These are phyloP conservation scores for Palloptera scutellata DNA, from an alignment of 2,888 invertebrate species.

Conservation along the genomic window DNA sequence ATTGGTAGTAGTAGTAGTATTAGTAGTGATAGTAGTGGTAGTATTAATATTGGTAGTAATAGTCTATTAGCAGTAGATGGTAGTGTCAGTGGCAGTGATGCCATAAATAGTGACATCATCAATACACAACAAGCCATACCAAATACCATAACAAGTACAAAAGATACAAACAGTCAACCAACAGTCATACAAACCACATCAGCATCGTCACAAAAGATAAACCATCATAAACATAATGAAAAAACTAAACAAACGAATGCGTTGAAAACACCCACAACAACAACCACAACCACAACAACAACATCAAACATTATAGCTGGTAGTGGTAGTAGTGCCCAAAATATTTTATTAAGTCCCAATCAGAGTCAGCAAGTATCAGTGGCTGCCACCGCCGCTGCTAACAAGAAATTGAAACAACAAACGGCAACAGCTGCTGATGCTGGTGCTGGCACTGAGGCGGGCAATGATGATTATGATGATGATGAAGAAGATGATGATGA, in stretches of 20 bases:
- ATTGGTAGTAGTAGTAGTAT: conserved; percentile 41
- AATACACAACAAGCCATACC: conserved; percentile 16
- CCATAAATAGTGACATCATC: conserved; percentile 23
- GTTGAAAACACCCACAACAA: conserved; percentile 32
- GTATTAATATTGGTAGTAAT: conserved; percentile 44
- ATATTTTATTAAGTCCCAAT: conserved; percentile 33
- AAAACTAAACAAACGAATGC: conserved; percentile 31
- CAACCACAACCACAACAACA: conserved; percentile 33
- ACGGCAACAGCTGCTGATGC: conserved; percentile 55
- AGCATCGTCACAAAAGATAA: conserved; percentile 38
- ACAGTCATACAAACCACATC: conserved; percentile 38
- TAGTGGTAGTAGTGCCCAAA: conserved; percentile 41
- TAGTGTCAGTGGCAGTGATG: conserved; percentile 17
- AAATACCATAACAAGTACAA: conserved; percentile 44
- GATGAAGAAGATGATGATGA: conserved; percentile 74
- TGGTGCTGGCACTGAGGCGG: conserved; percentile 7
- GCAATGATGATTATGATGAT: conserved; percentile 67
- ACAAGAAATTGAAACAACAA: conserved; percentile 38
- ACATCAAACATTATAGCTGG: conserved; percentile 41
- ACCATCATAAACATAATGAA: conserved; percentile 34
- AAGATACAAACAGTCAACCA: conserved; percentile 42
- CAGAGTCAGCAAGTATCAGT: conserved; percentile 1
- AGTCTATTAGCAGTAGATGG: conserved; percentile 48
- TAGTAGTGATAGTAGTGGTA: conserved; percentile 49
- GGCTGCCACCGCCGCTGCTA: background rate